A percentile compares a stretch with the other conserved stretches of the same genome.
Conservation (phyloP, 1,140 invertebrate genomes). For the Dendrolimus punctatus region DNA sequence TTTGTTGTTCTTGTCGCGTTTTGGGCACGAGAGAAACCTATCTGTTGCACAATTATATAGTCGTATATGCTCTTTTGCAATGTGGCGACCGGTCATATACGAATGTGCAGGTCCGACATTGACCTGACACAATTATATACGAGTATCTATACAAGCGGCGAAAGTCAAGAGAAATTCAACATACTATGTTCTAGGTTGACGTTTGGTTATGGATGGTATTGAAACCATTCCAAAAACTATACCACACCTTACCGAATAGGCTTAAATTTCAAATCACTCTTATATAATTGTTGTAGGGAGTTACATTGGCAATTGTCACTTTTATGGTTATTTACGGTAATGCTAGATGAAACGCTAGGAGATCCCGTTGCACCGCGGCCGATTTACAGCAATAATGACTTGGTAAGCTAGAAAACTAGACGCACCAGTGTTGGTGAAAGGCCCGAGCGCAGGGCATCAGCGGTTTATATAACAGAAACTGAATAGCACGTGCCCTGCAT, state of each 20-base stretch:
- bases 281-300: too few species aligned
- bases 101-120: constrained; percentile 10
- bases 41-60: too few species aligned
- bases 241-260: too few species aligned
- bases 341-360: background rate
- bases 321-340: too few species aligned
- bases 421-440: constrained; percentile 39
- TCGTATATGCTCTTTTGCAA: too few species aligned
- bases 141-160: constrained; percentile 27
- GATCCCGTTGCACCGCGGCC: constrained; percentile 18
- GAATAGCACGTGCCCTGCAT: constrained; percentile 26
- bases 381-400: constrained; percentile 25
- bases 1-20: constrained; percentile 1
- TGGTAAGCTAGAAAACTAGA: constrained; percentile 37
- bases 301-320: too few species aligned
- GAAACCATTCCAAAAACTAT: too few species aligned
- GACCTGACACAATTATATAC: constrained; percentile 26
- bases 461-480: constrained; percentile 40
- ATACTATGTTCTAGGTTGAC: background rate
- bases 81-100: constrained; percentile 11
- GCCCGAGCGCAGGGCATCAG: constrained; percentile 23
- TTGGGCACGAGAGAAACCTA: too few species aligned
- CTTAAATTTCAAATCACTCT: too few species aligned
- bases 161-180: constrained; percentile 47
- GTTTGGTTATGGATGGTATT: too few species aligned